Evolutionary conservation across 2,797 vertebrate species (phyloP), one percentile per base, ranked within the genome.

Genomic region (Mormyrops attenuatus): DNA sequence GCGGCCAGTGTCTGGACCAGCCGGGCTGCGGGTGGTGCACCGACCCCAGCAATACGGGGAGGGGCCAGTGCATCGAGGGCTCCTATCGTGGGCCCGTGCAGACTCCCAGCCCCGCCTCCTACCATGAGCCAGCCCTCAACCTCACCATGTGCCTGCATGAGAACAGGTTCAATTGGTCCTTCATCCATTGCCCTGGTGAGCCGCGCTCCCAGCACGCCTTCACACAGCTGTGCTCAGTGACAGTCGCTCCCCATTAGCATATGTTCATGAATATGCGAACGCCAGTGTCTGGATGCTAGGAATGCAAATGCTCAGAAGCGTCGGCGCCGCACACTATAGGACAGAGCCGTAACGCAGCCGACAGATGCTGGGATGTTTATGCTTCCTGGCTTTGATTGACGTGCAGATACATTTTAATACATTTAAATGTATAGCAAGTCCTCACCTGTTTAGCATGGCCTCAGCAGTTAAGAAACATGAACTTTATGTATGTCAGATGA

Each of bases 21-120:
- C 98, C 98, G 0, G 98, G 98, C 84, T 99, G 98, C 0, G 99
- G 99, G 0, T 99, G 99, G 99, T 99, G 98, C 93, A 99, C 98
- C 0, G 98, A 99, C 60, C 97, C 98, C 26, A 98, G 96, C 87
- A 98, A 99, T 93, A 99, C 97, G 0, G 98, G 98, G 0, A 97
- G 96, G 91, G 99, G 99, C 0, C 98, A 97, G 89, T 99, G 99
- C 94, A 97, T 99, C 0, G 99, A 99, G 90, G 99, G 98, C 26
- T 98, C 97, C 0, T 97, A 94, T 57, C 96, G 97, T 1, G 98
- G 98, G 1, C 97, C 98, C 0, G 96, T 99, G 93, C 97, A 95
- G 94, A 94, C 97, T 34, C 95, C 97, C 0, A 92, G 95, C 0
- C 95, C 96, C 0, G 91, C 96, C 0, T 92, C 95, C 0, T 96